Evolutionary conservation across 2,888 invertebrate species (phyloP).

Genomic region (Oscheius onirici): DNA sequence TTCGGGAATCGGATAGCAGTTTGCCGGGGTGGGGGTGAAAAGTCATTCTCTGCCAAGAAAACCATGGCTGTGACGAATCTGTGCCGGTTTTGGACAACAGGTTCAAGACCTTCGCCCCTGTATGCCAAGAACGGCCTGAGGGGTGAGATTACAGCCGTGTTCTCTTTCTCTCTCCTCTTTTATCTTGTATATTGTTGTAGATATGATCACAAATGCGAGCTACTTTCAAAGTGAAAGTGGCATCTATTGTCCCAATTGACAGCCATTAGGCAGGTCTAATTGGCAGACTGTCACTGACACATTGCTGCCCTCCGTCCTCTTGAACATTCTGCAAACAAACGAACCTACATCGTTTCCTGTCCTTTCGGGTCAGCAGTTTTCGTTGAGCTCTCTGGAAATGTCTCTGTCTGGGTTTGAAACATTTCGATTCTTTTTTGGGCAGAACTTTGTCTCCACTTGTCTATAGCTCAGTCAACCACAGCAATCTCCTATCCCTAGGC

Average conservation of each 20-base stretch:
- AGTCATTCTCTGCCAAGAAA: neutral
- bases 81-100: constrained; percentile 18
- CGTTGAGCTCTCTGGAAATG: too few relatives aligned
- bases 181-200: neutral
- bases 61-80: constrained; percentile 13
- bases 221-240: neutral
- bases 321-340: neutral
- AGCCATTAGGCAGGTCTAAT: too few relatives aligned
- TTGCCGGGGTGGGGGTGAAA: neutral
- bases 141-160: neutral
- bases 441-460: too few relatives aligned
- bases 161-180: neutral
- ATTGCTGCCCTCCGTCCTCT: neutral
- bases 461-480: too few relatives aligned
- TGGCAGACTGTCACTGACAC: constrained; percentile 19
- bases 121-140: neutral
- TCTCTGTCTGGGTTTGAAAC: too few relatives aligned
- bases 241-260: neutral
- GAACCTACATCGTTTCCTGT: neutral
- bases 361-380: neutral
- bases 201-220: neutral
- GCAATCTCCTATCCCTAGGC: too few relatives aligned
- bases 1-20: constrained; percentile 18
- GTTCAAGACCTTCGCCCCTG: constrained; percentile 11
- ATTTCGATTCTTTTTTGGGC: too few relatives aligned